Base-by-base conservation (phyloP, 37 sponge, comb jelly and placozoan species). In the Tethya wilhelma region DNA sequence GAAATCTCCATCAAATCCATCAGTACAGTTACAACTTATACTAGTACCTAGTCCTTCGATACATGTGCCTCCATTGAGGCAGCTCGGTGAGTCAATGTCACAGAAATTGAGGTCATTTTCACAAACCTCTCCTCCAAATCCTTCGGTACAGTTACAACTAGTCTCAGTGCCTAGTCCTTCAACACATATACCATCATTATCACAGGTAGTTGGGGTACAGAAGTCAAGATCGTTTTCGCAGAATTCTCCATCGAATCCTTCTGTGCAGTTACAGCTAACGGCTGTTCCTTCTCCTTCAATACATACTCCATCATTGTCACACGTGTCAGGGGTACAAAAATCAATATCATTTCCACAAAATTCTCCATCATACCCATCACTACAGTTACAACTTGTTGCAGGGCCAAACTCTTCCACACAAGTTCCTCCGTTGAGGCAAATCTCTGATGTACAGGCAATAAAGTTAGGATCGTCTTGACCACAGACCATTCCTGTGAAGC, bases 211-310 rank as follows among this genome's bases (percentile, higher is more conserved):
- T 6, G 74, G 44, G 5, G 44, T 34, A 79, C 87, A 86, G 28
- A 83, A 84, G 71, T 91, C 55, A 63, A 91, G 74, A 33, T 91
- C 80, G 17, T 29, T 60, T 3, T 67, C 77, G 84, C 92, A 91
- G 33, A 60, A 38, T 4, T 19, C 12, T 8, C 87, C 92, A 44
- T 80, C 84, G 65, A 59, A 91, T n/a, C 92, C 92, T 68, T 79
- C 30, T n/a, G 7, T 7, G 43, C 92, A 91, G 4, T 25, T 33
- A 69, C 92, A 91, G 2, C 30, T 38, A 30, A 63, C 69, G 44
- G 23, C 20, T 25, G 63, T 64, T 41, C 3, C 43, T 3, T 67
- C 36, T 19, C 75, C 85, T 73, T 84, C 85, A 34, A 67, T 67
- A 56, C 85, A 83, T 20, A 45, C 30, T 17, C 71, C 38, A 36